Base-by-base conservation (phyloP, 2,797 vertebrate species). In the Onychomys arenicola region DNA sequence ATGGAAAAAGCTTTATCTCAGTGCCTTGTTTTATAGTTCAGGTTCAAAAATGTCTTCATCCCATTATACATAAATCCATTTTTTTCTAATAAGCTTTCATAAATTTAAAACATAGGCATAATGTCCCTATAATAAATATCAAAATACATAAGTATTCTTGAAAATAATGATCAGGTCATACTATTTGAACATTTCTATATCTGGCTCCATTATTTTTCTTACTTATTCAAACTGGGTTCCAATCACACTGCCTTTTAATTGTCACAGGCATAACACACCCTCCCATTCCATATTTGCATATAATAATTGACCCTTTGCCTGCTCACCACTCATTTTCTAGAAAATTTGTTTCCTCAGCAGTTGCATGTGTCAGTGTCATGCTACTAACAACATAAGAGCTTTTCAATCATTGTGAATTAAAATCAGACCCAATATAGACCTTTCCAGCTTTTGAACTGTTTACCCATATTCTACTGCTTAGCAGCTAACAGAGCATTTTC, bases 331-430 rank as follows among this genome's bases (percentile, higher is more conserved):
- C 14, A 37, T 23, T 63, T n/a, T 46, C 61, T 13, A 21, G 2
- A 12, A 55, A 40, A 3, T 5, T n/a, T 4, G 3, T 11, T 91
- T 82, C 21, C 3, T 95, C 2, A 17, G 4, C 23, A 82, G 11
- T 12, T 67, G 17, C 0, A 27, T 4, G 3, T 0, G 3, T 63
- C 3, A 9, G 10, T 69, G 27, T 63, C 3, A 23, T 6, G 19
- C 21, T 55, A 7, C 7, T 14, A 16, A 55, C 76, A 52, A 0
- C n/a, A 12, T 19, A 61, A 77, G 32, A 0, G 0, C 6, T 9
- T 40, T 84, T 32, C 1, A 37, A 16, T 76, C 55, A 94, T 90
- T 14, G 0, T 23, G 59, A 37, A 63, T 27, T 94, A 40, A 71
- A 84, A 76, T 6, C 37, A 14, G 67, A 88, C 4, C 6, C 32